Percentiles rank a stretch among this genome's conserved stretches.
Evolutionary conservation across 2,888 invertebrate species (phyloP).

Genomic region (Perithous albicinctus): DNA sequence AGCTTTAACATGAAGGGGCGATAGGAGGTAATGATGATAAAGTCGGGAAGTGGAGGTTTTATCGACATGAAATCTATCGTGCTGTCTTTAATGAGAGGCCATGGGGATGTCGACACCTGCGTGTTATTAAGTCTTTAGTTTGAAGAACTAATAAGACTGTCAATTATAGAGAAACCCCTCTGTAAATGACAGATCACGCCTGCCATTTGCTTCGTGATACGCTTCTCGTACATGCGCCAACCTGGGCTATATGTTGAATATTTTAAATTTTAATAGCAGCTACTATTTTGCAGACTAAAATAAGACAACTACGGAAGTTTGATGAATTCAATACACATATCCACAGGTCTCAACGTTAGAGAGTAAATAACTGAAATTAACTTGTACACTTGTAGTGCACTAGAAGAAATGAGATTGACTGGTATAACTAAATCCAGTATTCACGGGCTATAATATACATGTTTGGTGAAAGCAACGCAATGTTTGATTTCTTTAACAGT

Average conservation of each 20-base stretch:
- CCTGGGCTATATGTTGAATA: slow-evolving; percentile 1
- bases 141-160: neutral
- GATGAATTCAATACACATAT: neutral
- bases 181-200: no score
- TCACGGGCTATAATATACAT: no score
- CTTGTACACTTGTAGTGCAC: no score
- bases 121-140: neutral
- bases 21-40: neutral
- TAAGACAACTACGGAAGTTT: neutral
- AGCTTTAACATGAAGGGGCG: neutral
- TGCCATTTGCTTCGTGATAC: no score
- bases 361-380: no score
- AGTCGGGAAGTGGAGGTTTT: neutral
- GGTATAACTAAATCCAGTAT: no score
- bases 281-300: neutral
- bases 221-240: neutral
- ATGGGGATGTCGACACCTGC: slow-evolving; percentile 32
- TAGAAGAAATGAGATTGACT: no score
- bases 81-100: neutral
- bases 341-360: no score
- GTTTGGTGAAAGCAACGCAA: no score
- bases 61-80: neutral
- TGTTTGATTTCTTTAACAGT: no score
- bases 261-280: slow-evolving; percentile 30
- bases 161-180: slow-evolving; percentile 2